A percentile compares a stretch with the other conserved stretches of the same genome.
phyloP scores from a whole-genome alignment of 2,888 invertebrate species.

The Nemurella pictetii region DNA sequence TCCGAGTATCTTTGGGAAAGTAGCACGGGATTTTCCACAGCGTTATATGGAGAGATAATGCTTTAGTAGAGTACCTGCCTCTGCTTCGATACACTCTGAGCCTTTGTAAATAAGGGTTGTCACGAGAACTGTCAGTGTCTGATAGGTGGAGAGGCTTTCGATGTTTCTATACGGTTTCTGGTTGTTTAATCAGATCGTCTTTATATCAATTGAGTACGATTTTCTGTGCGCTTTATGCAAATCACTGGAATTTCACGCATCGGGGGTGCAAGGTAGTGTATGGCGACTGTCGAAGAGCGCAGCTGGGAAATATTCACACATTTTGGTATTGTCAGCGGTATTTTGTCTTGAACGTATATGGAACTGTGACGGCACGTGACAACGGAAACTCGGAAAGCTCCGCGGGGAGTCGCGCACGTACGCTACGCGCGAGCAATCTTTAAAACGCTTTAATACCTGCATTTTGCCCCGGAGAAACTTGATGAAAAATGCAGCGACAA shows the following conservation, averaged over 20 bases:
- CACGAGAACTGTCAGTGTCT: background rate
- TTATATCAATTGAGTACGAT: background rate
- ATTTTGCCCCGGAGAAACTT: background rate
- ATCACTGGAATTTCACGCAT: background rate
- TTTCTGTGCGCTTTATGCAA: background rate
- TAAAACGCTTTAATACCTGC: background rate
- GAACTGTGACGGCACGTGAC: background rate
- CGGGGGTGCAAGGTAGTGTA: background rate
- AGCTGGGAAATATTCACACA: background rate
- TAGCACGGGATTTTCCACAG: too few species aligned
- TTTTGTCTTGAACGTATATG: background rate
- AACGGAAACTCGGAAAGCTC: background rate
- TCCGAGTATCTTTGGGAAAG: background rate
- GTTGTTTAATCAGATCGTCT: background rate
- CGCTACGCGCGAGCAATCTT: background rate
- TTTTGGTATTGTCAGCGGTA: background rate
- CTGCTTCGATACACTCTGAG: background rate
- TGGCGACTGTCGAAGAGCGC: background rate
- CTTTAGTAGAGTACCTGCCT: background rate
- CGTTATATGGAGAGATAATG: background rate
- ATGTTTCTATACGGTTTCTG: background rate
- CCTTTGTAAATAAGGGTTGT: background rate
- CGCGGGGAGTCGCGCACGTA: background rate
- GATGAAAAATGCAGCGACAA: background rate
- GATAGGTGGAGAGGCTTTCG: background rate